Base-by-base conservation (phyloP, 2,888 invertebrate species). In the Drosophila phalerata region DNA sequence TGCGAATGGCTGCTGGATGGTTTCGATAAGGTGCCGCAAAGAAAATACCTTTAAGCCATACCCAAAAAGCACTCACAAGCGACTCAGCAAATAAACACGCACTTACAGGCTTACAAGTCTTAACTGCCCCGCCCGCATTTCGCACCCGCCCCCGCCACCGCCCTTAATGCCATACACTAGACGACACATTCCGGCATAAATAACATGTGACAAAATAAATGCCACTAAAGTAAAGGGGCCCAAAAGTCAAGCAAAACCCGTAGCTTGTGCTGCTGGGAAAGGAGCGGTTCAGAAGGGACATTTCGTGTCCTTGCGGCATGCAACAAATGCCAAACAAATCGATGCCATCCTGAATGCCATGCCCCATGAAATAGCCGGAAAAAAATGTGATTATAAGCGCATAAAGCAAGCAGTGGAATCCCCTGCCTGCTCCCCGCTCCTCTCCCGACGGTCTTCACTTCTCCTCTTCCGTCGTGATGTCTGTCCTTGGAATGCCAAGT, bases 201-300 rank as follows among this genome's bases (percentile, higher is more conserved):
- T 74, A 82, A 83, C 73, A 83, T 79, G 84, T 81, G 84, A 83
- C 86, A 80, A 83, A 85, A 85, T 83, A 76, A 83, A 83, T 78
- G 83, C 70, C 83, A 82, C 83, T 76, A 72, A 76, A 69, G 72
- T 68, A 65, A 70, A 68, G 63, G 79, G 68, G 62, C 58, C 64
- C 77, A 67, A 70, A 86, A 81, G 77, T 69, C 79, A 73, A 67
- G 53, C 37, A 57, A 43, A 63, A 43, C 48, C 37, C 43, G 48
- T n/a, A 40, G 30, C 13, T 22, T n/a, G 25, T 9, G 3, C 13
- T 30, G 58, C 51, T 15, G 28, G 2, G n/a, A n/a, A 13, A 10
- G 37, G 15, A 32, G 1, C 15, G 13, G 19, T 5, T 17, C 13
- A 11, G 22, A 9, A 4, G 1, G 19, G 4, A 13, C 61, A n/a